These are phyloP conservation scores for Hermaeophaga mercurialis DNA, from an alignment of 2,888 invertebrate species.

Conservation along the genomic window DNA sequence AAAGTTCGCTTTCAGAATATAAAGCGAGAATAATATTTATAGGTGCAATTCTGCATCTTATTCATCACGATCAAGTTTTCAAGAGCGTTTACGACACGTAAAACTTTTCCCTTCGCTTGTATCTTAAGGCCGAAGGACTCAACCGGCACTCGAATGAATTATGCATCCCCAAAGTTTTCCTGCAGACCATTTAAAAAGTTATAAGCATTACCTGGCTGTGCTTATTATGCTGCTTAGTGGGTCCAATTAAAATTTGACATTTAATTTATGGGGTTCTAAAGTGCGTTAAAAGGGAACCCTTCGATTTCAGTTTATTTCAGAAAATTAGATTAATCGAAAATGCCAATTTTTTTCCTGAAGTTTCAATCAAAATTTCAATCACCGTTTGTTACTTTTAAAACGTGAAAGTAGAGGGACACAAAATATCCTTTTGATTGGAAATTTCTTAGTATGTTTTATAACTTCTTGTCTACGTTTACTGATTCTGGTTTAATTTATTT, in stretches of 20 bases:
- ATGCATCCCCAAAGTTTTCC: conserved; percentile 11
- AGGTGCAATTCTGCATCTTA: conserved; percentile 11
- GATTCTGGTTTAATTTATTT: too few relatives aligned
- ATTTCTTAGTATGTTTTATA: too few relatives aligned
- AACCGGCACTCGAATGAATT: conserved; percentile 7
- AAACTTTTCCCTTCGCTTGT: conserved; percentile 5
- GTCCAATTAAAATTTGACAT: background rate
- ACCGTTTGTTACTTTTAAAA: too few relatives aligned
- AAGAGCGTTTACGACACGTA: conserved; percentile 12
- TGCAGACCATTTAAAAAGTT: conserved; percentile 6
- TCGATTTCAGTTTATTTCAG: too few relatives aligned
- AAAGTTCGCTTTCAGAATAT: conserved; percentile 1
- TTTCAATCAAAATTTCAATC: too few relatives aligned
- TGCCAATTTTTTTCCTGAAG: too few relatives aligned
- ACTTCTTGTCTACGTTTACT: too few relatives aligned
- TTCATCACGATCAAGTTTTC: conserved; percentile 16
- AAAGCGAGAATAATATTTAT: conserved; percentile 15
- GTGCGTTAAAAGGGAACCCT: too few relatives aligned
- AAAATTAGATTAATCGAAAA: too few relatives aligned
- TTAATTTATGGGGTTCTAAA: background rate
- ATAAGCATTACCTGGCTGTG: background rate
- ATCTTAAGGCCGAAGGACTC: background rate
- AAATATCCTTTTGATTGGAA: too few relatives aligned
- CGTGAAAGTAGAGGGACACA: too few relatives aligned
- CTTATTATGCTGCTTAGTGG: background rate